phyloP scores from a whole-genome alignment of 2,888 invertebrate species.

The Serripes groenlandicus region DNA sequence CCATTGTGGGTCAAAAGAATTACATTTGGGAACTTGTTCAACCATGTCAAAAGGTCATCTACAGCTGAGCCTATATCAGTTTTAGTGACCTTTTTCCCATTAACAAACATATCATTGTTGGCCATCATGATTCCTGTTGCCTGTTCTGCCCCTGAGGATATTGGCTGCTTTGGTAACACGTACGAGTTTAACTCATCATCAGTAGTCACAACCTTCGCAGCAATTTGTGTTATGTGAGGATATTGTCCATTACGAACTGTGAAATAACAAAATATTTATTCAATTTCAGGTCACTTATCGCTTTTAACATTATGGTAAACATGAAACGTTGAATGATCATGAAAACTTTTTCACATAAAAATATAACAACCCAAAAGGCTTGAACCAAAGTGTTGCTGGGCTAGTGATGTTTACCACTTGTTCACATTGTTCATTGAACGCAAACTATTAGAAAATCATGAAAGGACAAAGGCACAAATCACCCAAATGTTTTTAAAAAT shows the following conservation, averaged over 20 bases:
- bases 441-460: too few relatives aligned
- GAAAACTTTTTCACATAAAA: too few relatives aligned
- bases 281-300: too few relatives aligned
- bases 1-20: conserved; percentile 27
- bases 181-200: not conserved
- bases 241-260: not conserved
- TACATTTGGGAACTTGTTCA: conserved; percentile 5
- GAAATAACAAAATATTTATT: not conserved
- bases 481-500: too few relatives aligned
- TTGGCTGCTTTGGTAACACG: not conserved
- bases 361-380: too few relatives aligned
- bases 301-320: too few relatives aligned
- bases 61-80: not conserved
- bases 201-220: not conserved
- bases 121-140: not conserved
- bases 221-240: not conserved
- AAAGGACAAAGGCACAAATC: too few relatives aligned
- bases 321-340: too few relatives aligned
- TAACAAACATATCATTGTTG: not conserved
- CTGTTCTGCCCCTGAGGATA: not conserved
- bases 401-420: too few relatives aligned
- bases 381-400: too few relatives aligned
- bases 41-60: not conserved
- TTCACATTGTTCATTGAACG: too few relatives aligned
- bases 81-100: not conserved